Percentiles rank a stretch among this genome's conserved stretches.
Evolutionary conservation across 2,113 vertebrate species (phyloP).

Genomic region (Nannobrachium achirus): DNA sequence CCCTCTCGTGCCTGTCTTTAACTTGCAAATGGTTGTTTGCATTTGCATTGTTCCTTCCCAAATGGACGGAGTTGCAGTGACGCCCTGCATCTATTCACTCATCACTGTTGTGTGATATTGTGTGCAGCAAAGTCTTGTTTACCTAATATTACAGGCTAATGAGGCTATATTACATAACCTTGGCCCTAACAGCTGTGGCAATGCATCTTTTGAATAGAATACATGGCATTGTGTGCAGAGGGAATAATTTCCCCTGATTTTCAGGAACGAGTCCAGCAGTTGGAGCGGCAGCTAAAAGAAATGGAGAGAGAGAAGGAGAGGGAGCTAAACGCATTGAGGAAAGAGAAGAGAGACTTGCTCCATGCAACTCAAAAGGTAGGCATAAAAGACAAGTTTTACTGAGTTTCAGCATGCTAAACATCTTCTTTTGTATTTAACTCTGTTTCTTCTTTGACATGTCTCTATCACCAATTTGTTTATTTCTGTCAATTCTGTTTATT

Average conservation of each 20-base stretch:
- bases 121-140: background rate
- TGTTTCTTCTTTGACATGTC: too few species aligned
- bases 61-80: background rate
- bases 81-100: background rate
- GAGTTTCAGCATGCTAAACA: too few species aligned
- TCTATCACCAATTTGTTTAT: background rate
- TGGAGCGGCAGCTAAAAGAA: conserved; percentile 75
- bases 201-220: background rate
- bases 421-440: too few species aligned
- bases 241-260: conserved; percentile 21
- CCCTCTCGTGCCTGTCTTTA: conserved; percentile 23
- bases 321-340: conserved; percentile 68
- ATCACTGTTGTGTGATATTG: background rate
- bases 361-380: conserved; percentile 63
- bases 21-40: conserved; percentile 51
- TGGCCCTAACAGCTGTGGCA: background rate
- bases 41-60: conserved; percentile 42
- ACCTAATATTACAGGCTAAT: conserved; percentile 12
- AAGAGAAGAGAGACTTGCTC: conserved; percentile 73
- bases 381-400: too few species aligned
- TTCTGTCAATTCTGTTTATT: background rate
- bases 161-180: conserved; percentile 22
- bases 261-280: conserved; percentile 70
- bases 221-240: conserved; percentile 3
- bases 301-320: conserved; percentile 76